Conservation (phyloP, 2,797 vertebrate species). For the Sparus aurata region DNA sequence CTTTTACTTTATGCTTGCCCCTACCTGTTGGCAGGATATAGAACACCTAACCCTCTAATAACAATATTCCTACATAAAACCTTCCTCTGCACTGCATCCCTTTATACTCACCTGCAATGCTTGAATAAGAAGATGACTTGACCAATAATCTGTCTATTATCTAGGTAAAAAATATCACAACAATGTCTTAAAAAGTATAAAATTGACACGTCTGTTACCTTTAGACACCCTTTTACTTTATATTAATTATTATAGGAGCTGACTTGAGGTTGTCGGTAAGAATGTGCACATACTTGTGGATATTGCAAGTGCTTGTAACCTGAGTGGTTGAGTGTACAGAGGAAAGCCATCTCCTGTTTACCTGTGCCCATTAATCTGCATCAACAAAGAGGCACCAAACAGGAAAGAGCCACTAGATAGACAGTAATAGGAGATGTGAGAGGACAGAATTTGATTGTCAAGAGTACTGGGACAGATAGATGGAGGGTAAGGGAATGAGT, state of each 20-base stretch:
- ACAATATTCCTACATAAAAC: no score
- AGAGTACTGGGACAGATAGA: slow-evolving; percentile 21
- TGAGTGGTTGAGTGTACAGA: slow-evolving; percentile 33
- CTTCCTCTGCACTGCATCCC: no score
- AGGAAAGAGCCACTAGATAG: slow-evolving; percentile 33
- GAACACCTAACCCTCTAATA: no score
- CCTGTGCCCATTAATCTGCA: slow-evolving; percentile 51
- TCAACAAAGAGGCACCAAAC: slow-evolving; percentile 41
- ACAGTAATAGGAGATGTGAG: slow-evolving; percentile 39
- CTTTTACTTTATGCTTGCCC: no score
- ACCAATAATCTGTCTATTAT: no score
- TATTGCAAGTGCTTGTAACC: slow-evolving; percentile 45
- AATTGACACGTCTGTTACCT: no score
- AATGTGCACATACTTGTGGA: not conserved
- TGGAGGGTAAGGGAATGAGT: slow-evolving; percentile 39
- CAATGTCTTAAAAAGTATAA: no score
- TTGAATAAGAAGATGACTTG: no score
- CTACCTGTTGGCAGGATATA: no score
- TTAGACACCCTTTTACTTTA: no score
- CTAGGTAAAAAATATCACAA: no score
- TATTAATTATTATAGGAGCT: not conserved
- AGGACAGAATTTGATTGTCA: slow-evolving; percentile 44
- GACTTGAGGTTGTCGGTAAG: not conserved
- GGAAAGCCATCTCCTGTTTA: slow-evolving; percentile 32
- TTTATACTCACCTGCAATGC: no score